Conservation (phyloP, 2,797 vertebrate species). For the Dromococcyx pavoninus region DNA sequence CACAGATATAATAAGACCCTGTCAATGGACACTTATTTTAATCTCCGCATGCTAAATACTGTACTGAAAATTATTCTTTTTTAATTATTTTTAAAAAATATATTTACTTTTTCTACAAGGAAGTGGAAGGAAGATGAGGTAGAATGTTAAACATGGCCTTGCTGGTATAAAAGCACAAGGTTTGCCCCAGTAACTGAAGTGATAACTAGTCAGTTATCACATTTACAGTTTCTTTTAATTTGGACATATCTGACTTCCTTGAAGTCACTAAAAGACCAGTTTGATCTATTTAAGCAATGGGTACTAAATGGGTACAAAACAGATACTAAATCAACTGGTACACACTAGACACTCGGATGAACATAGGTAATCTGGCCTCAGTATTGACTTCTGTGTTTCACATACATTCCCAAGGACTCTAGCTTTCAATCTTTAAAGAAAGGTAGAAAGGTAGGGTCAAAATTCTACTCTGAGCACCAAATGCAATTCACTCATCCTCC, state of each 20-base stretch:
- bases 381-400: neutral
- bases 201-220: neutral
- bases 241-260: neutral
- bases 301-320: neutral
- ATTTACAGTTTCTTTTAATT: neutral
- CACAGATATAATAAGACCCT: neutral
- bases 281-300: neutral
- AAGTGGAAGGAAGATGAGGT: too few relatives aligned
- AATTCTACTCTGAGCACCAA: neutral
- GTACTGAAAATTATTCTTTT: neutral
- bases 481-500: neutral
- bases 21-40: neutral
- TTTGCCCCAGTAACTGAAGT: neutral
- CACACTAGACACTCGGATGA: neutral
- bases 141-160: neutral
- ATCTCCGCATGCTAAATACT: neutral
- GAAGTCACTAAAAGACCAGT: neutral
- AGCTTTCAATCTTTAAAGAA: neutral
- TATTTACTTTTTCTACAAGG: neutral
- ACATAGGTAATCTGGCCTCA: neutral
- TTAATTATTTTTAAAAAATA: neutral
- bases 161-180: neutral
- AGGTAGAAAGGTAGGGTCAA: neutral
- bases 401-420: neutral
- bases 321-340: neutral